A percentile compares a stretch with the other conserved stretches of the same genome.
Conservation (phyloP, 2,888 invertebrate species). For the Platynereis dumerilii region DNA sequence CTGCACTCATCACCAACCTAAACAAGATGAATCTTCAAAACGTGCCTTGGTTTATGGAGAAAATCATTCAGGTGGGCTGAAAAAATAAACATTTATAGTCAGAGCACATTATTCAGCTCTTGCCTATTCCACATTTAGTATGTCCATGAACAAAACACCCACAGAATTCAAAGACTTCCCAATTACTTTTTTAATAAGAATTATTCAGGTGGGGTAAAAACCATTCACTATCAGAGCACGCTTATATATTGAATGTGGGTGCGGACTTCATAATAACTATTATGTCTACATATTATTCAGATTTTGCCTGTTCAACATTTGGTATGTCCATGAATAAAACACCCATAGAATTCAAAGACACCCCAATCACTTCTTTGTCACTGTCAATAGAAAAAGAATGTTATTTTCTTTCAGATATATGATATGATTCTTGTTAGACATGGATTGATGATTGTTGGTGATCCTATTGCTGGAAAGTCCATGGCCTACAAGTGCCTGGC, state of each 20-base stretch:
- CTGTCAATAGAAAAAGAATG: too few relatives aligned
- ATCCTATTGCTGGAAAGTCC: slow-evolving; percentile 61
- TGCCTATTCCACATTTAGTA: neutral
- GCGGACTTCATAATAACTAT: too few relatives aligned
- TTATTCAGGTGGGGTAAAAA: too few relatives aligned
- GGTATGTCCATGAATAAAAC: neutral
- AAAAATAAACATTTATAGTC: too few relatives aligned
- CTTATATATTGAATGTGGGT: too few relatives aligned
- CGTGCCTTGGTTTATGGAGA: slow-evolving; percentile 60
- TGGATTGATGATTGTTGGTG: slow-evolving; percentile 63
- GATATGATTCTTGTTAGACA: slow-evolving; percentile 63
- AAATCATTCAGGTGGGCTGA: slow-evolving; percentile 61
- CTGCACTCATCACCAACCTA: slow-evolving; percentile 47
- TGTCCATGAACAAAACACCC: neutral
- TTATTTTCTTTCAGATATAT: slow-evolving; percentile 57
- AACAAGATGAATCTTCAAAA: slow-evolving; percentile 50
- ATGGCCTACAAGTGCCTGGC: slow-evolving; percentile 54
- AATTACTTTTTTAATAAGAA: too few relatives aligned
- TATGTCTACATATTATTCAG: too few relatives aligned
- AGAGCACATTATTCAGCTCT: too few relatives aligned
- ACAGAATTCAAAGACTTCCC: too few relatives aligned
- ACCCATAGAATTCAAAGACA: too few relatives aligned
- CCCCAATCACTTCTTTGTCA: too few relatives aligned
- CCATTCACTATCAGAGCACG: too few relatives aligned
- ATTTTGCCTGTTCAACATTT: neutral